These are phyloP conservation scores for human DNA, from an alignment of 2,113 vertebrate genomes.

Conservation along the genomic window GRCh38 chr12:94703501-94704000, in stretches of 20 bases:
- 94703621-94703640: background rate
- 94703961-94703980: background rate
- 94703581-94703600: background rate
- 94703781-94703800: background rate
- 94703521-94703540: background rate
- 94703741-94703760: background rate
- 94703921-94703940: background rate
- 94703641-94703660: conserved; percentile 8
- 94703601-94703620: background rate
- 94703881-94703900: background rate
- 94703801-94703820: background rate
- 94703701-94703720: conserved; percentile 3
- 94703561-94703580: background rate
- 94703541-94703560: background rate
- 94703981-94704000: background rate
- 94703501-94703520: background rate
- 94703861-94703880: background rate
- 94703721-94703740: background rate
- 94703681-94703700: conserved; percentile 9
- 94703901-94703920: conserved; percentile 34
- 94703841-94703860: background rate
- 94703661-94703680: background rate
- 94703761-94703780: background rate
- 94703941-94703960: background rate
- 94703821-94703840: background rate